A percentile compares a stretch with the other conserved stretches of the same genome.
Evolutionary conservation across 1,140 invertebrate genomes (phyloP).

Genomic region (Drosophila grimshawi): DNA sequence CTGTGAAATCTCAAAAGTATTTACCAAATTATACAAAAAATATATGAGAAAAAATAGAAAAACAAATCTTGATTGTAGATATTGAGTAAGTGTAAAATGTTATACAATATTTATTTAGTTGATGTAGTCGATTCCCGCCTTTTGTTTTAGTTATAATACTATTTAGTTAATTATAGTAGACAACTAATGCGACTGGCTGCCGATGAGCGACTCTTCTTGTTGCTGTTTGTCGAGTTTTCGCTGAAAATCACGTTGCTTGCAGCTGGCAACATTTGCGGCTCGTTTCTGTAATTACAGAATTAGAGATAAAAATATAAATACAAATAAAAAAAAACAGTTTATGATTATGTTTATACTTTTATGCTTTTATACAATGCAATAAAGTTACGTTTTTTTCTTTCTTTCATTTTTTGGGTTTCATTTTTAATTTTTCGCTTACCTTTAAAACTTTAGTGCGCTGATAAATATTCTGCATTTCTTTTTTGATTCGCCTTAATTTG

Average conservation of each 20-base stretch:
- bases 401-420: slow-evolving; percentile 22
- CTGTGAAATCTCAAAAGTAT: slow-evolving; percentile 63
- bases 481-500: slow-evolving; percentile 76
- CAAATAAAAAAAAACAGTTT: slow-evolving; percentile 19
- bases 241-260: slow-evolving; percentile 78
- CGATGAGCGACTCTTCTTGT: slow-evolving; percentile 81
- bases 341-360: slow-evolving; percentile 29
- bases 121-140: slow-evolving; percentile 5
- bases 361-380: slow-evolving; percentile 45
- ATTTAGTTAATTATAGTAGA: slow-evolving; percentile 1
- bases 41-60: slow-evolving; percentile 18
- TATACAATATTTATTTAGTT: slow-evolving; percentile 15
- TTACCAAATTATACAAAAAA: slow-evolving; percentile 57
- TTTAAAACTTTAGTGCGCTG: slow-evolving; percentile 79
- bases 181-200: slow-evolving; percentile 43
- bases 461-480: slow-evolving; percentile 79
- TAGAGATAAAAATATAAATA: slow-evolving; percentile 41
- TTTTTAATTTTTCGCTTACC: slow-evolving; percentile 49
- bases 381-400: slow-evolving; percentile 33
- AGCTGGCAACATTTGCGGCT: slow-evolving; percentile 68
- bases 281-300: slow-evolving; percentile 73
- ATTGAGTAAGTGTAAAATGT: slow-evolving; percentile 6
- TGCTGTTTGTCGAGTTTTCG: slow-evolving; percentile 77
- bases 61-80: slow-evolving; percentile 10
- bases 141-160: not conserved